These are phyloP conservation scores for Conchocele bisecta DNA, from an alignment of 2,888 invertebrate genomes.

Conservation along the genomic window DNA sequence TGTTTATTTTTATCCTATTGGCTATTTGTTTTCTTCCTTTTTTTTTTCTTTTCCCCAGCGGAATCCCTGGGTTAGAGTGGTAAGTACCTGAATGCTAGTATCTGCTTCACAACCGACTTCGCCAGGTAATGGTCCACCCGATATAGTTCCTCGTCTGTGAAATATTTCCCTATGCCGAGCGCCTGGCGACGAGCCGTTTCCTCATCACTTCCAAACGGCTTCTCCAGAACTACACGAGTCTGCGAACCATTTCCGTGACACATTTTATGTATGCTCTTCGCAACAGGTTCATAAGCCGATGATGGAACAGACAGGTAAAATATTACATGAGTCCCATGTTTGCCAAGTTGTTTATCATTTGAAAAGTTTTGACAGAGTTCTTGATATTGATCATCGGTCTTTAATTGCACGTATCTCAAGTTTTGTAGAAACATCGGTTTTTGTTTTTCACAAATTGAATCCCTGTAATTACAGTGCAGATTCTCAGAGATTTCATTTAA, in stretches of 20 bases:
- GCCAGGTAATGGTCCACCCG: constrained; percentile 99
- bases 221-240: constrained; percentile 97
- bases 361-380: constrained; percentile 54
- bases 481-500: constrained; percentile 69
- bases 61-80: not conserved
- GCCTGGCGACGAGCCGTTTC: constrained; percentile 91
- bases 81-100: constrained; percentile 80
- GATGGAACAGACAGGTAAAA: constrained; percentile 80
- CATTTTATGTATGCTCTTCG: constrained; percentile 56
- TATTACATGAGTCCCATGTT: constrained; percentile 62
- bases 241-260: constrained; percentile 83
- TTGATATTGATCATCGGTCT: constrained; percentile 68
- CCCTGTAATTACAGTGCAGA: constrained; percentile 62
- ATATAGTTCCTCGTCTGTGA: constrained; percentile 92
- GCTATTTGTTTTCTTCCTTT: not conserved
- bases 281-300: constrained; percentile 66
- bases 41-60: not conserved
- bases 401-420: constrained; percentile 72
- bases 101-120: constrained; percentile 78
- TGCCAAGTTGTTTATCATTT: not conserved
- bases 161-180: constrained; percentile 90
- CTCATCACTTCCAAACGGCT: constrained; percentile 98
- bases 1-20: no score
- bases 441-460: constrained; percentile 63
- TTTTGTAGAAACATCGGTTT: constrained; percentile 69